These are phyloP conservation scores for Gryllus bimaculatus DNA, from an alignment of 1,140 invertebrate genomes.

Conservation along the genomic window DNA sequence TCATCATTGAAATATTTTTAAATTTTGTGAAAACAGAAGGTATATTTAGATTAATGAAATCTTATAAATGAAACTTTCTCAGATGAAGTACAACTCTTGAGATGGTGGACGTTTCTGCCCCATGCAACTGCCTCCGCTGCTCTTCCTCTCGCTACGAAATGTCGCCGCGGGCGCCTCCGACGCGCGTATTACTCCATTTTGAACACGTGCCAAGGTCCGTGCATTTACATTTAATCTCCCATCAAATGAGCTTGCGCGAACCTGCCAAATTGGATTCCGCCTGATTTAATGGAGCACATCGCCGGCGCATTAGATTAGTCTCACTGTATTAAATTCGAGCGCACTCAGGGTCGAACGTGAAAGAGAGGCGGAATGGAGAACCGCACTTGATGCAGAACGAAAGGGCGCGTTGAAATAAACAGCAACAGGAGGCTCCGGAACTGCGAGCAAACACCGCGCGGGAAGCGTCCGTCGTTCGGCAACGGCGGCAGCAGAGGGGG, in stretches of 20 bases:
- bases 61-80: too few relatives aligned
- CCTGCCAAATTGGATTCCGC: not conserved
- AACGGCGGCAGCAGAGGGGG: too few relatives aligned
- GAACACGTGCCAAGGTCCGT: not conserved
- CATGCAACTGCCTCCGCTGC: too few relatives aligned
- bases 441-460: not conserved
- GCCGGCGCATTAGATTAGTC: not conserved
- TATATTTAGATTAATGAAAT: too few relatives aligned
- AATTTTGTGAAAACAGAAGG: too few relatives aligned
- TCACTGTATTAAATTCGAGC: not conserved
- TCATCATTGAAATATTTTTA: too few relatives aligned
- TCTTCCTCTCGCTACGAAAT: too few relatives aligned
- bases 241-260: not conserved
- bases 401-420: not conserved
- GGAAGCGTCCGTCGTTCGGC: too few relatives aligned
- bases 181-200: not conserved
- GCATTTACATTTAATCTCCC: not conserved
- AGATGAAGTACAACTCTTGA: too few relatives aligned
- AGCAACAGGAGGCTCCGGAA: not conserved
- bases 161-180: too few relatives aligned
- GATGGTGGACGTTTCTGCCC: too few relatives aligned
- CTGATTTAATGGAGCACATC: not conserved
- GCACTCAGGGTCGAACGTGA: not conserved
- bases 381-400: not conserved
- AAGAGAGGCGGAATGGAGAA: not conserved